phyloP scores from a whole-genome alignment of 1,140 invertebrate species.

The Ladona fulva region DNA sequence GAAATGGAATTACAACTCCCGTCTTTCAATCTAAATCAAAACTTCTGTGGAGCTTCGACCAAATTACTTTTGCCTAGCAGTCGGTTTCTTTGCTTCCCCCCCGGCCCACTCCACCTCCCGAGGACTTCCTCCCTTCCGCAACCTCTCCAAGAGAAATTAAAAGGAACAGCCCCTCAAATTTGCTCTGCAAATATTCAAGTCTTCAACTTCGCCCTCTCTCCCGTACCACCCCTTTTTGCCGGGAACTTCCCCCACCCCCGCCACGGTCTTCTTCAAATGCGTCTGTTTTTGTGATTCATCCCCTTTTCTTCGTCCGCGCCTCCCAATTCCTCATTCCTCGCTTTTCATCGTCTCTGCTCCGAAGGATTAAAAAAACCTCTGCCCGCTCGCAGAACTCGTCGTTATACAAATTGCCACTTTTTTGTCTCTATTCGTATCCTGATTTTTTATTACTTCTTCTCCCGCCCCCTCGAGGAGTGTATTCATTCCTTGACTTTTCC shows the following conservation, averaged over 20 bases:
- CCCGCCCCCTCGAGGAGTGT: not conserved
- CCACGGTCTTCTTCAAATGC: not conserved
- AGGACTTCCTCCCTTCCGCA: not conserved
- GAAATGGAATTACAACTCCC: slow-evolving; percentile 15
- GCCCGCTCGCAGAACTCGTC: not conserved
- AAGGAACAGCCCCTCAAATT: not conserved
- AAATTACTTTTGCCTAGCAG: slow-evolving; percentile 13
- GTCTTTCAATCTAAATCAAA: slow-evolving; percentile 16
- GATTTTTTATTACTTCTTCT: not conserved
- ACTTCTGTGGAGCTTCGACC: slow-evolving; percentile 9
- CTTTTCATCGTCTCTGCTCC: too few relatives aligned
- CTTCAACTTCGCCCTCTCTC: not conserved
- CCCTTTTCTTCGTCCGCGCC: not conserved
- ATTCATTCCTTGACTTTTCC: too few relatives aligned
- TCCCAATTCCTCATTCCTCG: not conserved
- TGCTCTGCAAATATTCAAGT: not conserved
- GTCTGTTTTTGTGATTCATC: not conserved
- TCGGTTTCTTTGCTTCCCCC: slow-evolving; percentile 14
- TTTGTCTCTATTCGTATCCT: not conserved
- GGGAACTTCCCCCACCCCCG: not conserved
- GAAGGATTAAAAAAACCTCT: too few relatives aligned
- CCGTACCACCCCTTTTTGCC: not conserved
- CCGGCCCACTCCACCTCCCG: slow-evolving; percentile 12
- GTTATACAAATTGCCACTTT: slow-evolving; percentile 6
- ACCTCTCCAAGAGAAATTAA: not conserved